phyloP scores from a whole-genome alignment of 1,140 invertebrate species.

The Penaeus indicus region DNA sequence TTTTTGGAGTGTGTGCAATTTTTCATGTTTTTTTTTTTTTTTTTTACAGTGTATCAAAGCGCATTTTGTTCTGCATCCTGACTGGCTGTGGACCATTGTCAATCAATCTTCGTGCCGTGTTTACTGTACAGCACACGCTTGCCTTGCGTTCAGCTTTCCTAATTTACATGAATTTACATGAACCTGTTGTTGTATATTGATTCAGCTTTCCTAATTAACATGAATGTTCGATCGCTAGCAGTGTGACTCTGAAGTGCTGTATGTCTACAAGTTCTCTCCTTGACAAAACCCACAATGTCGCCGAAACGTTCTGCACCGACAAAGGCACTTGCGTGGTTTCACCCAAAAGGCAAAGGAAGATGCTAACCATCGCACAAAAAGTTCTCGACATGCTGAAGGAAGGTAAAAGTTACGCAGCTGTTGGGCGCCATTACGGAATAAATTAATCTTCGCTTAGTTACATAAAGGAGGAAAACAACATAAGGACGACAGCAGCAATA shows the following conservation, averaged over 20 bases:
- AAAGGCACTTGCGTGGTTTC: not conserved
- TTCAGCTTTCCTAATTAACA: no score
- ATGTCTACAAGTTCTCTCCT: not conserved
- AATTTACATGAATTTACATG: no score
- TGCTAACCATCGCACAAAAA: constrained; percentile 52
- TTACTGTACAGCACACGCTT: not conserved
- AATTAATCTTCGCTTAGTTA: not conserved
- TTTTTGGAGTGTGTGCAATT: not conserved
- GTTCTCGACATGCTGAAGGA: constrained; percentile 57
- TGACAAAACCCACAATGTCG: not conserved
- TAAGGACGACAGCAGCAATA: not conserved
- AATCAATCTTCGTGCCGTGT: not conserved
- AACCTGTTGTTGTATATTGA: no score
- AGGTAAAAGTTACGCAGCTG: constrained; percentile 46
- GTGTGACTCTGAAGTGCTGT: no score
- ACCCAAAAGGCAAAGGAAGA: constrained; percentile 43
- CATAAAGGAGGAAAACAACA: constrained; percentile 8
- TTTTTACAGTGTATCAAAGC: not conserved
- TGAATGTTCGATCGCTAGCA: not conserved
- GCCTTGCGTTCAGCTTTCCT: not conserved
- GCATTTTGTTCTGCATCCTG: not conserved
- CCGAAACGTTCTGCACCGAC: constrained; percentile 27
- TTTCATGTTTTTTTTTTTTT: not conserved
- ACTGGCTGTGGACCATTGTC: not conserved
- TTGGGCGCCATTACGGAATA: constrained; percentile 48